Evolutionary conservation across 2,797 vertebrate genomes (phyloP).

Genomic region (Typhlichthys eigenmanni): DNA sequence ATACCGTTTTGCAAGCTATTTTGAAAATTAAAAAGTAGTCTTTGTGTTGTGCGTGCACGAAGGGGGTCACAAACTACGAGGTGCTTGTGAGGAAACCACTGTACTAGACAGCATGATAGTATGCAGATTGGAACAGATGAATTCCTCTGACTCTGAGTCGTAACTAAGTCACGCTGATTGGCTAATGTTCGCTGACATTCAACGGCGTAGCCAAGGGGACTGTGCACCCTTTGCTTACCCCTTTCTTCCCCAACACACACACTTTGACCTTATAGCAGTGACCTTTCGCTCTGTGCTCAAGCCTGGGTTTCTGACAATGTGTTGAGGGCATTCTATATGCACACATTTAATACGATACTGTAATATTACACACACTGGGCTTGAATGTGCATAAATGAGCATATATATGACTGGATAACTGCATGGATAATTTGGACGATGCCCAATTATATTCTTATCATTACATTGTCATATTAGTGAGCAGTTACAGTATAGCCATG

Average conservation of each 20-base stretch:
- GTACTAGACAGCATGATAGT: slow-evolving; percentile 39
- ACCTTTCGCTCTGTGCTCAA: slow-evolving; percentile 41
- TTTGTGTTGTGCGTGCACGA: too few relatives aligned
- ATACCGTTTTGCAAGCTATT: too few relatives aligned
- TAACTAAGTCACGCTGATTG: slow-evolving; percentile 55
- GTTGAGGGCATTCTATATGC: slow-evolving; percentile 20
- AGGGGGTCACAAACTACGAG: too few relatives aligned
- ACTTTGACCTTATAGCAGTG: slow-evolving; percentile 43
- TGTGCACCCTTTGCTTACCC: slow-evolving; percentile 49
- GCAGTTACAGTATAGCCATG: too few relatives aligned
- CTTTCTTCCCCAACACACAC: slow-evolving; percentile 30
- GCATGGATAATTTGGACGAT: slow-evolving; percentile 54
- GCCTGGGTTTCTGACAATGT: slow-evolving; percentile 50
- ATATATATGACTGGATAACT: slow-evolving; percentile 36
- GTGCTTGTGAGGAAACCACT: slow-evolving; percentile 9
- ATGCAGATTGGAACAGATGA: slow-evolving; percentile 45
- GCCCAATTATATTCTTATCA: slow-evolving; percentile 43
- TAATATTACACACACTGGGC: slow-evolving; percentile 24
- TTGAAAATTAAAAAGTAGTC: too few relatives aligned
- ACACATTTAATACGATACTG: slow-evolving; percentile 20
- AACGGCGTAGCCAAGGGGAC: slow-evolving; percentile 56
- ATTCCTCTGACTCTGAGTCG: slow-evolving; percentile 38
- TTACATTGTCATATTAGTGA: too few relatives aligned
- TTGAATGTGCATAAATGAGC: slow-evolving; percentile 23
- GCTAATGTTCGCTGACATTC: slow-evolving; percentile 66